These are phyloP conservation scores for Falco punctatus DNA, from an alignment of 2,113 vertebrate genomes.

Conservation along the genomic window DNA sequence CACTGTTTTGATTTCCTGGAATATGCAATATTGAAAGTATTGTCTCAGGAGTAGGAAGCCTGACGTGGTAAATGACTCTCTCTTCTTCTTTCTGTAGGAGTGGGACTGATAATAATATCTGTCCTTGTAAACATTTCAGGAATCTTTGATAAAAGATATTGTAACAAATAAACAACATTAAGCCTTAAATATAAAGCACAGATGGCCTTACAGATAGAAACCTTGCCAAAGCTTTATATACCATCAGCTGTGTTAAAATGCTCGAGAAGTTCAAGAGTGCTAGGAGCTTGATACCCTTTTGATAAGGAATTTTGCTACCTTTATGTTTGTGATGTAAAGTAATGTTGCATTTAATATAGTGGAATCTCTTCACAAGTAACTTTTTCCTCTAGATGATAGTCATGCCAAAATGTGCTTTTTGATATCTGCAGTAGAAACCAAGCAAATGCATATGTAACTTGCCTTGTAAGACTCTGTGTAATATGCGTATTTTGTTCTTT, in stretches of 20 bases:
- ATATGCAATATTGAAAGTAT: neutral
- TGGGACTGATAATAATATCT: neutral
- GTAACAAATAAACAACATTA: neutral
- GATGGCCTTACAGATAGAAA: neutral
- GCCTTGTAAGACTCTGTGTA: neutral
- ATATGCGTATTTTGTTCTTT: neutral
- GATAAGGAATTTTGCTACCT: neutral
- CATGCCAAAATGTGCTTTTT: neutral
- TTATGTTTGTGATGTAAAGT: neutral
- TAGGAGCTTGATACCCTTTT: neutral
- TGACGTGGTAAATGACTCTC: neutral
- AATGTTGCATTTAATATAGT: neutral
- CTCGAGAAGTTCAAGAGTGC: neutral
- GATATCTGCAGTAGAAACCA: neutral
- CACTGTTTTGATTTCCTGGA: neutral
- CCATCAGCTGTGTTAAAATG: neutral
- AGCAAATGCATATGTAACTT: neutral
- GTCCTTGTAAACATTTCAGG: neutral
- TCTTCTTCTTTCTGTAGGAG: neutral
- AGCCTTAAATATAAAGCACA: neutral
- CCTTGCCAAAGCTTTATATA: neutral
- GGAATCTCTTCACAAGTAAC: neutral
- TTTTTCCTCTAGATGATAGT: neutral
- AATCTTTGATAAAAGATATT: neutral
- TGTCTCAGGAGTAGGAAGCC: neutral